Evolutionary conservation across 2,113 vertebrate genomes (phyloP).

Genomic region (Cebidichthys violaceus): DNA sequence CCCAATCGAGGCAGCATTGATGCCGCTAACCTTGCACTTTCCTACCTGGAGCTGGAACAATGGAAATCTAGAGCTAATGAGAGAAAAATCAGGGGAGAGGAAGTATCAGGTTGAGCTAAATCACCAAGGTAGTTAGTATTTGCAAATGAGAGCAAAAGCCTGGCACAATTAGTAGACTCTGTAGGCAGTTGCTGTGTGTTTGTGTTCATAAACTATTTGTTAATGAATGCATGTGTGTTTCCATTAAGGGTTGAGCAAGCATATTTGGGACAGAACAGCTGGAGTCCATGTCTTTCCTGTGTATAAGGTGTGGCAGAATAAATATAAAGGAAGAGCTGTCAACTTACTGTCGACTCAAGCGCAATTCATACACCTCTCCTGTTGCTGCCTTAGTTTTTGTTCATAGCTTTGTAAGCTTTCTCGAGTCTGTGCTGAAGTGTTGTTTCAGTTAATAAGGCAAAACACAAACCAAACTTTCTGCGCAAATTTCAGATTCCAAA

Average conservation of each 20-base stretch:
- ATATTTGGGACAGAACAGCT: neutral
- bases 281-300: neutral
- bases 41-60: slow-evolving; percentile 58
- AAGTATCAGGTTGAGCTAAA: slow-evolving; percentile 38
- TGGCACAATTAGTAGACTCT: slow-evolving; percentile 8
- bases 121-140: slow-evolving; percentile 21
- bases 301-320: neutral
- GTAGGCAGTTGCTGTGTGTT: neutral
- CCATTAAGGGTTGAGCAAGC: neutral
- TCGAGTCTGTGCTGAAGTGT: neutral
- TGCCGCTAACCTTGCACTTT: slow-evolving; percentile 57
- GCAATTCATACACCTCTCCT: neutral
- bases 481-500: neutral
- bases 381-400: neutral
- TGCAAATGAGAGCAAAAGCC: slow-evolving; percentile 54
- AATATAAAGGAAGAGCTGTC: neutral
- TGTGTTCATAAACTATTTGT: neutral
- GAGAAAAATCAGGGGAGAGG: slow-evolving; percentile 37
- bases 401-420: no score
- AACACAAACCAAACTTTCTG: neutral
- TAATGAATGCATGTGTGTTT: neutral
- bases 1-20: slow-evolving; percentile 34
- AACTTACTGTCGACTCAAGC: neutral
- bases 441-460: slow-evolving; percentile 1
- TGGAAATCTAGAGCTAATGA: slow-evolving; percentile 63